Percentiles rank a stretch among this genome's conserved stretches.
Conservation (phyloP, 1,140 invertebrate species). For the Temnothorax nylanderi region DNA sequence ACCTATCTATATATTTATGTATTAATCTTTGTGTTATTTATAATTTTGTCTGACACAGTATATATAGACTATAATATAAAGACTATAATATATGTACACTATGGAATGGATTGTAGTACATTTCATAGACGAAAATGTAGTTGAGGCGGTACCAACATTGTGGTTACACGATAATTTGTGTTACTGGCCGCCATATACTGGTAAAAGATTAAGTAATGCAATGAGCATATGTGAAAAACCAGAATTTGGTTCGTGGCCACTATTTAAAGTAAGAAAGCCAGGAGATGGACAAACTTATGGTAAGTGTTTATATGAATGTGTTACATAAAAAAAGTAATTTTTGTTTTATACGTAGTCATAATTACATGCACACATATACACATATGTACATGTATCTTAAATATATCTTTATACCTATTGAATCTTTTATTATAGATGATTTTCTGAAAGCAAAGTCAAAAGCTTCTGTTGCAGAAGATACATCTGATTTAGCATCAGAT, state of each 20-base stretch:
- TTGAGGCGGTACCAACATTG: not conserved
- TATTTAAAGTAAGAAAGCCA: conserved; percentile 12
- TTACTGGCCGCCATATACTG: conserved; percentile 5
- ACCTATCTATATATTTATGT: too few species aligned
- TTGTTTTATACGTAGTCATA: not conserved
- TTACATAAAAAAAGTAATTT: too few species aligned
- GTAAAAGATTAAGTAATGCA: not conserved
- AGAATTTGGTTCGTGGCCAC: not conserved
- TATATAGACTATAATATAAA: too few species aligned
- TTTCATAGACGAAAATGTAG: not conserved
- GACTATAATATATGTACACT: too few species aligned
- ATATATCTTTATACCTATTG: too few species aligned
- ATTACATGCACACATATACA: not conserved
- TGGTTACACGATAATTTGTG: not conserved
- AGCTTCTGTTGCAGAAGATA: not conserved
- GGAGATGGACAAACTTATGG: not conserved
- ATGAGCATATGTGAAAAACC: not conserved
- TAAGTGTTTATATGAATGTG: too few species aligned
- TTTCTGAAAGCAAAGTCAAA: not conserved
- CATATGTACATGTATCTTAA: not conserved
- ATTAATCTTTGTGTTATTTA: too few species aligned
- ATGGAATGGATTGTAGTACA: conserved; percentile 5
- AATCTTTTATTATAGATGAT: not conserved
- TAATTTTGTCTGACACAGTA: too few species aligned
- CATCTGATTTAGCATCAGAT: not conserved